These are phyloP conservation scores for Schizopygopsis pylzovi DNA, from an alignment of 2,797 vertebrate species.

Conservation along the genomic window DNA sequence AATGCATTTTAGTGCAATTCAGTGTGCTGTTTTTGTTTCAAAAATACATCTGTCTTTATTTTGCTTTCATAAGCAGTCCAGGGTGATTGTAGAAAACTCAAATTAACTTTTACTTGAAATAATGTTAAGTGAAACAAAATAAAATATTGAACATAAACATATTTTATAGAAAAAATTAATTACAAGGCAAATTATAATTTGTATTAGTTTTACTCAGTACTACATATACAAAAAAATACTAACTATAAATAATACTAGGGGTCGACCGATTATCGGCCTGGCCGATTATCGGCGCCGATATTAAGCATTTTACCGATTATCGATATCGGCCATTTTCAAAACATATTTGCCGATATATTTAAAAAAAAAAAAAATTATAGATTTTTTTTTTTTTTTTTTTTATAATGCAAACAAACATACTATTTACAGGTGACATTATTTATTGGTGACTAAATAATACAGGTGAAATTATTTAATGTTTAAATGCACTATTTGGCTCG, in stretches of 20 bases:
- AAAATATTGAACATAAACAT: not conserved
- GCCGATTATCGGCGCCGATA: too few species aligned
- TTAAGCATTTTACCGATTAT: too few species aligned
- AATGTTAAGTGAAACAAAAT: not conserved
- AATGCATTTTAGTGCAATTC: not conserved
- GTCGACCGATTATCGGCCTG: too few species aligned
- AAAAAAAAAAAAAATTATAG: too few species aligned
- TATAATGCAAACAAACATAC: too few species aligned
- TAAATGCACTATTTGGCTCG: too few species aligned
- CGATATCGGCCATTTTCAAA: too few species aligned
- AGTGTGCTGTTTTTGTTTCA: not conserved
- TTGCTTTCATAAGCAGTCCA: not conserved
- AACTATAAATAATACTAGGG: not conserved
- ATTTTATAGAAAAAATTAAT: not conserved
- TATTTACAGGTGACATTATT: too few species aligned
- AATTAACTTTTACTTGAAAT: not conserved
- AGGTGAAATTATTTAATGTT: too few species aligned
- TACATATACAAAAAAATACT: not conserved
- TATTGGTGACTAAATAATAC: too few species aligned
- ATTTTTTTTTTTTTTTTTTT: too few species aligned
- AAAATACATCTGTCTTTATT: not conserved
- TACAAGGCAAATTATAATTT: not conserved
- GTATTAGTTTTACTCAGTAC: not conserved
- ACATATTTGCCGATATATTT: too few species aligned
- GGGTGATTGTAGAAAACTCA: not conserved